These are phyloP conservation scores for Phenganax marumi DNA, from an alignment of 92 coral and sea anemone genomes.

Conservation along the genomic window DNA sequence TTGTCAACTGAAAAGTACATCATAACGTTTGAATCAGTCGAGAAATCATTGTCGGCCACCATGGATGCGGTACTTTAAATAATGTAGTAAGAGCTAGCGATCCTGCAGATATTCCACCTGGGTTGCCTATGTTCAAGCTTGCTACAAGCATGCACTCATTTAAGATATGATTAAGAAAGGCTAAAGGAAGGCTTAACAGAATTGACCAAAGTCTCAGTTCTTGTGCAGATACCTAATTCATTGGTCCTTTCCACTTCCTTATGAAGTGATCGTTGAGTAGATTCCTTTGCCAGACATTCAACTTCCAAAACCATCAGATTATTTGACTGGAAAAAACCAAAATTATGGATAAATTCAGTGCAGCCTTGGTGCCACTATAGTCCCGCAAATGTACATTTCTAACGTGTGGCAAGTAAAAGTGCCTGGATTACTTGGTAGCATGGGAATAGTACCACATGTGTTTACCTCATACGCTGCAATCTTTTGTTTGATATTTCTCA, in stretches of 20 bases:
- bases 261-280: slow-evolving; percentile 41
- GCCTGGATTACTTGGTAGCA: not conserved
- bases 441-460: not conserved
- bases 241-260: slow-evolving; percentile 54
- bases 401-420: no score
- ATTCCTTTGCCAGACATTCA: slow-evolving; percentile 32
- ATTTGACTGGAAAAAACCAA: slow-evolving; percentile 41
- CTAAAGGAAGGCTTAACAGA: not conserved
- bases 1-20: slow-evolving; percentile 1
- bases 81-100: no score
- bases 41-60: not conserved
- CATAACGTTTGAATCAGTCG: not conserved
- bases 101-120: not conserved
- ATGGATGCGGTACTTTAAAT: not conserved
- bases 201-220: not conserved
- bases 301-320: slow-evolving; percentile 43
- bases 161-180: no score
- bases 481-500: slow-evolving; percentile 38
- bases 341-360: no score
- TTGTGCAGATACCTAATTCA: slow-evolving; percentile 55
- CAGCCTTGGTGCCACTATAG: no score
- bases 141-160: no score
- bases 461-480: slow-evolving; percentile 27
- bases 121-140: not conserved
- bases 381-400: no score